These are phyloP conservation scores for Eilema sororculum DNA, from an alignment of 2,888 invertebrate species.

Conservation along the genomic window DNA sequence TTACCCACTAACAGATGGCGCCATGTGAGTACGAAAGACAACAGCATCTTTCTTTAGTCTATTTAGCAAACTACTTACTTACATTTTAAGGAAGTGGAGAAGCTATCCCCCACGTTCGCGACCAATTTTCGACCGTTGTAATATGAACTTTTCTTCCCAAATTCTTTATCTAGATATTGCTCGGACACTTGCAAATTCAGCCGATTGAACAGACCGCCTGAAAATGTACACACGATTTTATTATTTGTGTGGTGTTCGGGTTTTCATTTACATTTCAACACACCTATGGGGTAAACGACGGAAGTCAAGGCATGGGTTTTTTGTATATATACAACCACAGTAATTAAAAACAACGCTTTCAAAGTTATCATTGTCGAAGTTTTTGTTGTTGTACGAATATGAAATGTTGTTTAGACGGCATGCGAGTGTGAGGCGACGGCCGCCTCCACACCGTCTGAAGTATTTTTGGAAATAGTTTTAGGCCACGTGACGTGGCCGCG, in stretches of 20 bases:
- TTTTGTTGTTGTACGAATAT: conserved; percentile 50
- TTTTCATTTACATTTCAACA: conserved; percentile 32
- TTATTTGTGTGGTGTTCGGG: conserved; percentile 22
- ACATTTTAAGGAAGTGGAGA: conserved; percentile 77
- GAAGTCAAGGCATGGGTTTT: conserved; percentile 48
- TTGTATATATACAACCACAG: conserved; percentile 26
- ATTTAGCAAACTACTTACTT: conserved; percentile 46
- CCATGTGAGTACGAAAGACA: neutral
- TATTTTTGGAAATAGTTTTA: conserved; percentile 86
- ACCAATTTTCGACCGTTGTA: conserved; percentile 67
- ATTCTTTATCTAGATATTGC: conserved; percentile 66
- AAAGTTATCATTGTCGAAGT: conserved; percentile 51
- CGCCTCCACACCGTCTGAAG: conserved; percentile 72
- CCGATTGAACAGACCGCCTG: conserved; percentile 83
- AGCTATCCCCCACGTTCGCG: conserved; percentile 70
- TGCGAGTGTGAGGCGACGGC: conserved; percentile 67
- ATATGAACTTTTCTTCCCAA: conserved; percentile 57
- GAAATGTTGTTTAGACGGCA: conserved; percentile 58
- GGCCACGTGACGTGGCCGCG: conserved; percentile 68
- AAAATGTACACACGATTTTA: conserved; percentile 53
- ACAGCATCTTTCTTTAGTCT: neutral
- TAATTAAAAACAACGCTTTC: conserved; percentile 53
- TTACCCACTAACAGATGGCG: neutral
- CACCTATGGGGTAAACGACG: conserved; percentile 74
- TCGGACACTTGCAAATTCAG: conserved; percentile 61